Evolutionary conservation across 2,888 invertebrate species (phyloP), one percentile per base, ranked within the genome.

Genomic region (Antitype chi): DNA sequence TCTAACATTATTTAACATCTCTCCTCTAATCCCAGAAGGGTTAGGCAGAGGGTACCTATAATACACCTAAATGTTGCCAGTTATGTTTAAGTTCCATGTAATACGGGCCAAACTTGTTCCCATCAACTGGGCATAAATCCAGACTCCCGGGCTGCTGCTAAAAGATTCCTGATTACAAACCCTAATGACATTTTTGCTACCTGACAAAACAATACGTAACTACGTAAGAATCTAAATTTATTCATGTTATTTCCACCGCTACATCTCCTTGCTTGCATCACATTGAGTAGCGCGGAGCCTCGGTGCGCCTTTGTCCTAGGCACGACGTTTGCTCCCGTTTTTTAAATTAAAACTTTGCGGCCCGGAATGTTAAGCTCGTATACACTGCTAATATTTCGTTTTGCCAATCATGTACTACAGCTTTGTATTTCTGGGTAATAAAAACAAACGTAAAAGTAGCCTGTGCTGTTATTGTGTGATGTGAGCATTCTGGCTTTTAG

Each of bases 261-360:
- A 5, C 0, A 38, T 64, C 63, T 47, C 32, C 2, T 73, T 23
- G 43, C 76, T 76, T 76, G 25, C 0, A 1, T 23, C 75, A 55
- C 28, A 62, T 53, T n/a, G 57, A 60, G 69, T 52, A 73, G 68
- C 77, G 78, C 72, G 74, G 83, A 89, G 90, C 89, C 92, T 90
- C 92, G 87, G 90, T 90, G 71, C 89, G 92, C 94, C 94, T 95
- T 96, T 96, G 95, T 96, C 90, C 95, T 94, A 94, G 91, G 89
- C 90, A 91, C 92, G 92, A 91, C 93, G 95, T 94, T 95, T 95
- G 95, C 92, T 94, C 95, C 91, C 94, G 94, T 95, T 96, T 94
- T 95, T 95, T 92, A 95, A 96, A 96, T 96, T 96, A 96, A 96
- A 96, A 96, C 95, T 95, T 95, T 94, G 95, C 93, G 93, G 94